Conservation (phyloP, 1,140 invertebrate species). For the Melipona quadrifasciata region DNA sequence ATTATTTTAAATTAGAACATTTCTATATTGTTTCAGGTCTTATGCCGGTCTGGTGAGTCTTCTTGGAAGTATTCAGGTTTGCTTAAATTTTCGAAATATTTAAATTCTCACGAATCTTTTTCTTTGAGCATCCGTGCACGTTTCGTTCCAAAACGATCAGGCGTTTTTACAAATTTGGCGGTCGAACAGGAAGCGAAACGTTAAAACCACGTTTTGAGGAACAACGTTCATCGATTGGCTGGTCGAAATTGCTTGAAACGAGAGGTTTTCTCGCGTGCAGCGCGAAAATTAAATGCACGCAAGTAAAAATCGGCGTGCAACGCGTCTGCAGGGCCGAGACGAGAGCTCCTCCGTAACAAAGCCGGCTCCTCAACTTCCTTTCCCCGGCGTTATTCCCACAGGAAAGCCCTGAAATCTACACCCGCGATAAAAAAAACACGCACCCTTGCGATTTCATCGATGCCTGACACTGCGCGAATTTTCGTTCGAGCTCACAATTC, state of each 20-base stretch:
- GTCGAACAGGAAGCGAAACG: background rate
- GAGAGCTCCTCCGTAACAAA: background rate
- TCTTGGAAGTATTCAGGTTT: too few species aligned
- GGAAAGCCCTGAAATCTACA: background rate
- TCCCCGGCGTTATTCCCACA: background rate
- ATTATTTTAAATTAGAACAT: too few species aligned
- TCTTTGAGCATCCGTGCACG: too few species aligned
- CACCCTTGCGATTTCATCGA: background rate
- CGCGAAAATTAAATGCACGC: conserved; percentile 1
- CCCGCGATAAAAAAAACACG: background rate
- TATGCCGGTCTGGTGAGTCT: too few species aligned
- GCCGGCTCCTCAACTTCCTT: background rate
- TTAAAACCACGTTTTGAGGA: background rate
- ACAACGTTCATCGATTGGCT: background rate
- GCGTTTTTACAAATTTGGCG: background rate
- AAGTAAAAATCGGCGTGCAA: background rate
- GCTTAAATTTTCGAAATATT: too few species aligned
- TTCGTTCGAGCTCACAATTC: background rate
- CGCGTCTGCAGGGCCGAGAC: background rate
- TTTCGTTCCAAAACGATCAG: too few species aligned
- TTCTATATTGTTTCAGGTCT: too few species aligned
- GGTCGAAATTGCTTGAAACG: background rate
- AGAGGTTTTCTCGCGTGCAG: background rate
- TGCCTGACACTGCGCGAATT: background rate
- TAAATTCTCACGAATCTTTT: too few species aligned